Base-by-base conservation (phyloP, 1,140 invertebrate genomes). In the Drosophila nasuta region DNA sequence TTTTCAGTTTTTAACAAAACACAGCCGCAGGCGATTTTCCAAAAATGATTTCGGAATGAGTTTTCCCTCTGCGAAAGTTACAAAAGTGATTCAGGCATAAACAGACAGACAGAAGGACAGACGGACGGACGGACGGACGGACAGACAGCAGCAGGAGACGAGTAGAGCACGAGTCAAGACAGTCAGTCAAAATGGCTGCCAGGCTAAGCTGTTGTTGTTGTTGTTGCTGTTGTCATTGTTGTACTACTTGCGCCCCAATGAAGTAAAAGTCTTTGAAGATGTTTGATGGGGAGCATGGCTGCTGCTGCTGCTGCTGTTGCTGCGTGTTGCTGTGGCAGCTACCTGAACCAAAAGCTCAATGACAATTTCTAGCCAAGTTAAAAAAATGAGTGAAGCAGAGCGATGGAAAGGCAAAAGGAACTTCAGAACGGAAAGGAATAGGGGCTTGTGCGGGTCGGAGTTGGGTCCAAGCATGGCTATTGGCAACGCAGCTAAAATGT, bases 1-100 rank as follows among this genome's bases (percentile, higher is more conserved):
- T 86, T 86, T 86, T 76, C 82, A 82, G 82, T 86, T 86, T 86
- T 86, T 86, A 81, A 79, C 82, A 79, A 86, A 86, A 86, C 82
- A 81, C 75, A 70, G 82, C 82, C 82, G 65, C 75, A 81, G 82
- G 82, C 82, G 82, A 76, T 82, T 86, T 87, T 81, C 82, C 82
- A 79, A 86, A 86, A 86, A 87, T 86, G 68, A 81, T 86, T 86
- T 86, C 82, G 76, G 68, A 86, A 87, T 86, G 82, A 86, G 82
- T 82, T 86, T 86, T 86, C 59, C 51, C 35, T 63, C 25, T 68
- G 72, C 64, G 71, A 87, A 87, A 82, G 82, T 87, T 86, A 77
- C 82, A 87, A 87, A 86, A 86, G 82, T 86, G 82, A 87, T 86
- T 86, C 82, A 74, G 81, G 79, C 79, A 81, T 81, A 86, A 81